A percentile compares a stretch with the other conserved stretches of the same genome.
Conservation (phyloP, 2,797 vertebrate species). For the Rhodeus uyekii region DNA sequence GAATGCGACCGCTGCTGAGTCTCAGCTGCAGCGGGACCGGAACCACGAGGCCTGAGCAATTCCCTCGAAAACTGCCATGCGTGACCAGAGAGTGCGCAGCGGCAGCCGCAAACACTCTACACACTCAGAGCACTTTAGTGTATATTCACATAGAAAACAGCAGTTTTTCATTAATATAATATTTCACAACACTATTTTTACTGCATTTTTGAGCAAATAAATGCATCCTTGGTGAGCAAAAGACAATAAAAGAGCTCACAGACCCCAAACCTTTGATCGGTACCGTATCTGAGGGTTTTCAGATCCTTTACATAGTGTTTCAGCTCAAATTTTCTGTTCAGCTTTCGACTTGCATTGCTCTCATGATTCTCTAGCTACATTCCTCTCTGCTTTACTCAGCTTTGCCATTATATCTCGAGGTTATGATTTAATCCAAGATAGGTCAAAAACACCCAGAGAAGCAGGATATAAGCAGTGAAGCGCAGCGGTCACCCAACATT, state of each 20-base stretch:
- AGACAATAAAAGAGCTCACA: not conserved
- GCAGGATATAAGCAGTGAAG: not conserved
- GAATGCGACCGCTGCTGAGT: no score
- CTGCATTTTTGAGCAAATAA: not conserved
- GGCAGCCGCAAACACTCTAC: no score
- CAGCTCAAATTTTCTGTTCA: not conserved
- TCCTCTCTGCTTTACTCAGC: not conserved
- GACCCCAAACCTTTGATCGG: not conserved
- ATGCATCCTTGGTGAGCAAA: not conserved
- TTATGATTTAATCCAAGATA: not conserved
- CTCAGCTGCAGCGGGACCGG: no score
- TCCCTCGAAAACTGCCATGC: no score
- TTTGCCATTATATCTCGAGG: not conserved
- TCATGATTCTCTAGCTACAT: not conserved
- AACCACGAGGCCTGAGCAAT: no score
- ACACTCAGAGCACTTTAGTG: no score
- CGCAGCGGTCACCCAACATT: slow-evolving; percentile 5
- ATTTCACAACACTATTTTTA: not conserved
- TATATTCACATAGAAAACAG: no score
- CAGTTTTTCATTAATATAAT: no score
- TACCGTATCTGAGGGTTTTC: not conserved
- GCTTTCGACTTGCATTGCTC: not conserved
- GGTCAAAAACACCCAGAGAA: not conserved
- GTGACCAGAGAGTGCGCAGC: no score
- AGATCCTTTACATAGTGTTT: not conserved